These are phyloP conservation scores for Nasonia longicornis DNA, from an alignment of 1,140 invertebrate species.

Conservation along the genomic window DNA sequence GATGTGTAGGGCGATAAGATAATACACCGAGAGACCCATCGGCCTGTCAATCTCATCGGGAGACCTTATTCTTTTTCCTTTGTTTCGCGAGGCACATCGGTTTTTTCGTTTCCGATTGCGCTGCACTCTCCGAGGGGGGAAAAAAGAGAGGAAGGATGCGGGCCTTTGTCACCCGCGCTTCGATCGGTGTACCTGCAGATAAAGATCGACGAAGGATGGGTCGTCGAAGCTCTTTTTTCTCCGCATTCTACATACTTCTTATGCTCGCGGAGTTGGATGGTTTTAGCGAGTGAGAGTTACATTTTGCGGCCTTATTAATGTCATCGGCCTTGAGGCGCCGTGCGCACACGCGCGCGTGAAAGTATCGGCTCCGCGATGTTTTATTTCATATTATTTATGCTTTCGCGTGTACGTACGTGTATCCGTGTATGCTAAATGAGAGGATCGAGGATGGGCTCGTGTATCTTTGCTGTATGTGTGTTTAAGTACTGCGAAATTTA, in stretches of 20 bases:
- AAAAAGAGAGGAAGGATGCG: not conserved
- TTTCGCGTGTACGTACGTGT: not conserved
- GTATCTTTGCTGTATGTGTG: too few relatives aligned
- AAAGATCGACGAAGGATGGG: not conserved
- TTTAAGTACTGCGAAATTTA: too few relatives aligned
- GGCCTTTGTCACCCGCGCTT: not conserved
- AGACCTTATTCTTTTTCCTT: too few relatives aligned
- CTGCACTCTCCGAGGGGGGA: too few relatives aligned
- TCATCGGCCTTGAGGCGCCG: not conserved
- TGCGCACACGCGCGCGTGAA: not conserved
- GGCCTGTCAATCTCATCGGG: too few relatives aligned
- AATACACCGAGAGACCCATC: too few relatives aligned
- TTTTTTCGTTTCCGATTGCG: too few relatives aligned
- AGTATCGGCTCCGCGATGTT: not conserved
- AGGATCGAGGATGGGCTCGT: too few relatives aligned
- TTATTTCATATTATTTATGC: constrained; percentile 1
- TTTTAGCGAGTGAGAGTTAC: too few relatives aligned
- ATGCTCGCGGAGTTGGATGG: too few relatives aligned
- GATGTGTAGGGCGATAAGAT: too few relatives aligned
- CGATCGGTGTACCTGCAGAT: not conserved
- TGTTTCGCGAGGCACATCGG: too few relatives aligned
- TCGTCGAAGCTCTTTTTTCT: not conserved
- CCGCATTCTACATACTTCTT: not conserved
- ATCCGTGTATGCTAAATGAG: not conserved
- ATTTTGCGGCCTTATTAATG: not conserved